Conservation (phyloP, 2,797 vertebrate species). For the Loriculus beryllinus region DNA sequence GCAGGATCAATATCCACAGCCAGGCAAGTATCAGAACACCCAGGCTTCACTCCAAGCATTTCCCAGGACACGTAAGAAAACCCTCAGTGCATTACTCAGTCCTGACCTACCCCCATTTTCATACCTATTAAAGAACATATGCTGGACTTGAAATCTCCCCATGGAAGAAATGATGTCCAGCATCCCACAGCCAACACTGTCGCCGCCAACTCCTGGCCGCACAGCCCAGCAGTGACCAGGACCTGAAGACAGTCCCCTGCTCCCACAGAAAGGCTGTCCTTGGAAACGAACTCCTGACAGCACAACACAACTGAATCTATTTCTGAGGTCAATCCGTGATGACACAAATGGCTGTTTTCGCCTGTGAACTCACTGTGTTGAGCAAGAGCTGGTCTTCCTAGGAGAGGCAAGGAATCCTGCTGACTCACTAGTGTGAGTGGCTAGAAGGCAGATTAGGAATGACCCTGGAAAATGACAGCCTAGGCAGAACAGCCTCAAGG, state of each 20-base stretch:
- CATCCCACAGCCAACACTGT: background rate
- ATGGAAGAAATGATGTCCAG: background rate
- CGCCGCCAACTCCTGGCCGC: background rate
- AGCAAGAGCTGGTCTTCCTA: background rate
- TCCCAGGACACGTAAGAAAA: background rate
- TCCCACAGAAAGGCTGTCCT: background rate
- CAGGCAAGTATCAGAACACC: background rate
- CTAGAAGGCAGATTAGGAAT: background rate
- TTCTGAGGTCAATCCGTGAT: background rate
- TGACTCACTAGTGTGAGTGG: background rate
- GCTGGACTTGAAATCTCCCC: background rate
- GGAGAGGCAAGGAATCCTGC: background rate
- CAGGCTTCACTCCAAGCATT: background rate
- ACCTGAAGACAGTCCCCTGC: background rate
- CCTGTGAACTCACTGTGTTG: background rate
- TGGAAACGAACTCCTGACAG: constrained; percentile 7
- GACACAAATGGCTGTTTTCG: background rate
- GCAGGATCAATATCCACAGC: background rate
- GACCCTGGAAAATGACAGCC: background rate
- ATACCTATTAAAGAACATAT: accelerated
- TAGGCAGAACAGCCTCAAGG: background rate
- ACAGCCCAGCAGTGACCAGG: accelerated
- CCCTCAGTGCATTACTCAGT: background rate
- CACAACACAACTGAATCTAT: background rate
- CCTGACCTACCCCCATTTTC: background rate